Evolutionary conservation across 2,797 vertebrate genomes (phyloP).

Genomic region (Poecilia velifera): DNA sequence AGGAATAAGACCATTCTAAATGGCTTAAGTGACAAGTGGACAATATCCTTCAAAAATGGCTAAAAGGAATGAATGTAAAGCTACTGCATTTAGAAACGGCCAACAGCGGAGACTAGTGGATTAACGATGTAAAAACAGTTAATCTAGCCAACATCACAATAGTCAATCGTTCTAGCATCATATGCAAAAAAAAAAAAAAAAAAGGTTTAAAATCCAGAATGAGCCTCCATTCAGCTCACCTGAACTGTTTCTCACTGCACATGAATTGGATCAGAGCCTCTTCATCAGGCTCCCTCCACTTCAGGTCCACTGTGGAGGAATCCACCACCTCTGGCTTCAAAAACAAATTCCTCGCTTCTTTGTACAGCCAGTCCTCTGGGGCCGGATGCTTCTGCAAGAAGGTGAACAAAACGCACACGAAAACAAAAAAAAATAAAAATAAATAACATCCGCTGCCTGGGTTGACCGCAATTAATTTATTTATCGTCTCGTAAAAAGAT

Average conservation of each 20-base stretch:
- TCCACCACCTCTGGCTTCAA: slow-evolving; percentile 91
- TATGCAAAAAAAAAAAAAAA: neutral
- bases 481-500: neutral
- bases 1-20: neutral
- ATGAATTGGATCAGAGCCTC: slow-evolving; percentile 89
- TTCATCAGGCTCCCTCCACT: slow-evolving; percentile 91
- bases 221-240: slow-evolving; percentile 41
- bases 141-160: neutral
- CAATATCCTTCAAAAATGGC: neutral
- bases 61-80: neutral
- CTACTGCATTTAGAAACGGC: neutral
- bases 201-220: neutral
- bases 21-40: neutral
- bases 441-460: neutral
- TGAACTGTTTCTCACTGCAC: slow-evolving; percentile 96
- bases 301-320: slow-evolving; percentile 84
- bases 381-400: slow-evolving; percentile 85
- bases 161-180: neutral
- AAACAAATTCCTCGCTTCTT: slow-evolving; percentile 90
- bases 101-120: slow-evolving; percentile 31
- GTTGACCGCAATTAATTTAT: neutral
- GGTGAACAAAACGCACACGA: neutral
- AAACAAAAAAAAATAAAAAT: neutral
- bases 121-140: neutral
- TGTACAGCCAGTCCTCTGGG: slow-evolving; percentile 93